Evolutionary conservation across 2,113 vertebrate species (phyloP), one percentile per base, ranked within the genome.

Genomic region (Chaetops frenatus): DNA sequence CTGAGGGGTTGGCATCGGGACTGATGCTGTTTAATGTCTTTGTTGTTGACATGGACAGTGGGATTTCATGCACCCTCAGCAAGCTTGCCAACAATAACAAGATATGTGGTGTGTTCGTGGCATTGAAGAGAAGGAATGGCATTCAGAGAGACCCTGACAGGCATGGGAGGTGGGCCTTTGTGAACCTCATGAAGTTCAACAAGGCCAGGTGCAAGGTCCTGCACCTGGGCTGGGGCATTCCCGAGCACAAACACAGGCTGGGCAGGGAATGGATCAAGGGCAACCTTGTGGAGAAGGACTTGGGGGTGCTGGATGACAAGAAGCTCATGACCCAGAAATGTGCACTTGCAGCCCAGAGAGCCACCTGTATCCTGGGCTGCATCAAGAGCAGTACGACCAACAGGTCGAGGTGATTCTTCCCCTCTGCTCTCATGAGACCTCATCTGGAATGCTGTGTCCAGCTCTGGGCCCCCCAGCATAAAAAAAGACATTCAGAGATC

Each of bases 21-120:
- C 24, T 18, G 21, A 17, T 0, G 0, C 54, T 54, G 21, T 69
- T 42, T 19, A 47, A 47, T 0, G 0, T 31, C 70, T 35, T 40
- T 47, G 62, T 33, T 61, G n/a, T 13, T 82, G 54, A 40, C 24
- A 9, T 12, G 40, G 40, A 35, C n/a, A 31, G 47, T 22, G 21
- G 22, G 21, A 61, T 42, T 82, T 40, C 35, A 35, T 0, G 0
- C 20, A 47, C 6, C 7, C 14, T 35, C 40, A 54, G 25, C 54
- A 48, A 16, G 2, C 42, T 23, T 54, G 47, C 12, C 42, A 47
- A 7, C 54, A 48, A 3, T 9, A 33, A 6, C 6, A 31, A 33
- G 25, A 27, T 42, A 6, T 7, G 11, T 69, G 54, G 11, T 61
- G n/a, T 61, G 28, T 29, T 23, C 35, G 29, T 48, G 29, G 12